Evolutionary conservation across 2,113 vertebrate species (phyloP), one percentile per base, ranked within the genome.

Genomic region (Maccullochella peelii): DNA sequence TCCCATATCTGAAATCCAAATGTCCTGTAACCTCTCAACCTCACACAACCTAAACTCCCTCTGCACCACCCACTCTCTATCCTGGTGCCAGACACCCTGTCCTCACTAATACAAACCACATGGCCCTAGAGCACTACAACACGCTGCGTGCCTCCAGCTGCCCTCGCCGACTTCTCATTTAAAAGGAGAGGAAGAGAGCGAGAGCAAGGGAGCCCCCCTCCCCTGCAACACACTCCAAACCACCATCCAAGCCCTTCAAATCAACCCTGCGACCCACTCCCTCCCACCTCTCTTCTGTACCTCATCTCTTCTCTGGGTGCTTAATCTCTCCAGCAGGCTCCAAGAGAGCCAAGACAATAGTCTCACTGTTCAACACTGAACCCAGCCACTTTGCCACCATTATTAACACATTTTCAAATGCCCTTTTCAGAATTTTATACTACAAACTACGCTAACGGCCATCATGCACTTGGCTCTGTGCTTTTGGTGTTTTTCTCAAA

Each of bases 101-200:
- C 95, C 93, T 93, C 92, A 84, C 89, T 95, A 95, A 95, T 93
- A 94, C 86, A 93, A 95, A 95, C 87, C 95, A 96, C 94, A 96
- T 96, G 95, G 95, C 94, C 87, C 84, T 16, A 79, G 88, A 94
- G 90, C 93, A 83, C 89, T 93, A 86, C 91, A 95, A 89, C 91
- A 90, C 85, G 80, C 93, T 95, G 94, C 87, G 69, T 91, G 92
- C 91, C 90, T 92, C 87, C 80, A 90, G 82, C 90, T 92, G 79
- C 90, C 90, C 90, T 83, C 66, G 89, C 93, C 89, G 92, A 92
- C 86, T 92, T 87, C 86, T 93, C 91, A 85, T 90, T 93, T 93
- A 90, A 82, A 90, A 91, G 76, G 87, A 93, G 80, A 84, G 87
- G 75, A 89, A 86, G 84, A 88, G 83, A 88, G 71, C 27, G 74